Conservation (phyloP, 2,888 invertebrate genomes). For the Drosophila cyrtoloma region DNA sequence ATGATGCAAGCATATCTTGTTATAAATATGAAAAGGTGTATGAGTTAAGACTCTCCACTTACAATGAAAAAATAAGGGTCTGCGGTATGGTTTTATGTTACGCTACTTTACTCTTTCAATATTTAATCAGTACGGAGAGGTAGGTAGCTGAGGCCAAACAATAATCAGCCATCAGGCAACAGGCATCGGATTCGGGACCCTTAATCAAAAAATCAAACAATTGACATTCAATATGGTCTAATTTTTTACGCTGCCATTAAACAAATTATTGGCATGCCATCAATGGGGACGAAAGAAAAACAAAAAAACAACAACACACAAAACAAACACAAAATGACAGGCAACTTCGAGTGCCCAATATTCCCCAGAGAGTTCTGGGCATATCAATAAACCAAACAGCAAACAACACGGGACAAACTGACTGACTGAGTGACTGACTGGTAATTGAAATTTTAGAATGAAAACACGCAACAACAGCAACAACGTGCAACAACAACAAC, state of each 20-base stretch:
- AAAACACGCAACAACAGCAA: constrained; percentile 14
- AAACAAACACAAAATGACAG: constrained; percentile 64
- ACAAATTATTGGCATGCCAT: constrained; percentile 78
- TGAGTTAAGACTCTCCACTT: constrained; percentile 43
- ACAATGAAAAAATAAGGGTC: constrained; percentile 9
- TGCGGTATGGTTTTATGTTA: constrained; percentile 63
- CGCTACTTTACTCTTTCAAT: constrained; percentile 74
- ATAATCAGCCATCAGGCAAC: constrained; percentile 29
- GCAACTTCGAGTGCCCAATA: constrained; percentile 37
- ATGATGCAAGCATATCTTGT: constrained; percentile 17
- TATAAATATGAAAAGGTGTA: constrained; percentile 18
- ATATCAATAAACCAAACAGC: constrained; percentile 78
- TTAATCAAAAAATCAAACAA: constrained; percentile 83
- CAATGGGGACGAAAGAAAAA: constrained; percentile 17
- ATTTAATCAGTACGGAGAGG: constrained; percentile 72
- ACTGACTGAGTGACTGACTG: constrained; percentile 22
- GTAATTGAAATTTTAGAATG: constrained; percentile 74
- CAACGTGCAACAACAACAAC: constrained; percentile 14
- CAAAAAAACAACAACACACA: constrained; percentile 9
- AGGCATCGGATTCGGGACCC: constrained; percentile 33
- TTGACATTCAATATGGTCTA: constrained; percentile 84
- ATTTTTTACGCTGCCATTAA: constrained; percentile 83
- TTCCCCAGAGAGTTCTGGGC: constrained; percentile 49
- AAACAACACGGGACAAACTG: constrained; percentile 41
- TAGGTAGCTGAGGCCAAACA: constrained; percentile 36